Evolutionary conservation across 2,113 vertebrate genomes (phyloP).

Genomic region (Oncorhynchus nerka): DNA sequence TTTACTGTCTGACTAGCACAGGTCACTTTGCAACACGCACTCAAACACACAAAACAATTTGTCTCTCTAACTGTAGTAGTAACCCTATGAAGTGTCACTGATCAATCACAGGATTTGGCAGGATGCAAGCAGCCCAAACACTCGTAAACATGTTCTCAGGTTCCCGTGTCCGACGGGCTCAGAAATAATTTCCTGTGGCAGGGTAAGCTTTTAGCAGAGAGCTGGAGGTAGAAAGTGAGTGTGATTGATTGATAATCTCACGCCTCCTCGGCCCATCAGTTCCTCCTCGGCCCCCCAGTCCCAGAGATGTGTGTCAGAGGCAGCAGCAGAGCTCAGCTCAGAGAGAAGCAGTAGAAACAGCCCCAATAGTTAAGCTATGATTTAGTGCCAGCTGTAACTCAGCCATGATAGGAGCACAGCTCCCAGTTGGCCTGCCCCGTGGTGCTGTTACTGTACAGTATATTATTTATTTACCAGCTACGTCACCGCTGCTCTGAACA

Average conservation of each 20-base stretch:
- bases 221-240: slow-evolving; percentile 37
- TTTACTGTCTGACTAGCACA: neutral
- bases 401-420: slow-evolving; percentile 39
- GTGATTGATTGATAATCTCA: slow-evolving; percentile 49
- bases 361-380: slow-evolving; percentile 56
- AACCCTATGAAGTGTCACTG: slow-evolving; percentile 13
- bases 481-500: slow-evolving; percentile 42
- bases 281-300: slow-evolving; percentile 15
- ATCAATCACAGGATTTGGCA: slow-evolving; percentile 37
- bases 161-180: slow-evolving; percentile 19
- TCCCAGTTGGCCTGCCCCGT: slow-evolving; percentile 24
- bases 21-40: neutral
- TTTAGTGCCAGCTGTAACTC: slow-evolving; percentile 33
- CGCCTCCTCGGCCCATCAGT: slow-evolving; percentile 21
- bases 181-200: slow-evolving; percentile 50
- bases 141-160: slow-evolving; percentile 40
- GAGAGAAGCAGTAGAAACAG: slow-evolving; percentile 17
- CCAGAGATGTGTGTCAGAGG: slow-evolving; percentile 58
- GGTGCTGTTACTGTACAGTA: slow-evolving; percentile 29
- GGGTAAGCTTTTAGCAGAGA: slow-evolving; percentile 27
- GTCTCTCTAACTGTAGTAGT: slow-evolving; percentile 15
- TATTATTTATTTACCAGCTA: slow-evolving; percentile 62
- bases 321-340: slow-evolving; percentile 3
- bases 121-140: slow-evolving; percentile 14
- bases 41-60: slow-evolving; percentile 10